phyloP scores from a whole-genome alignment of 2,888 invertebrate species.

The Lissocephala sabroskyi region DNA sequence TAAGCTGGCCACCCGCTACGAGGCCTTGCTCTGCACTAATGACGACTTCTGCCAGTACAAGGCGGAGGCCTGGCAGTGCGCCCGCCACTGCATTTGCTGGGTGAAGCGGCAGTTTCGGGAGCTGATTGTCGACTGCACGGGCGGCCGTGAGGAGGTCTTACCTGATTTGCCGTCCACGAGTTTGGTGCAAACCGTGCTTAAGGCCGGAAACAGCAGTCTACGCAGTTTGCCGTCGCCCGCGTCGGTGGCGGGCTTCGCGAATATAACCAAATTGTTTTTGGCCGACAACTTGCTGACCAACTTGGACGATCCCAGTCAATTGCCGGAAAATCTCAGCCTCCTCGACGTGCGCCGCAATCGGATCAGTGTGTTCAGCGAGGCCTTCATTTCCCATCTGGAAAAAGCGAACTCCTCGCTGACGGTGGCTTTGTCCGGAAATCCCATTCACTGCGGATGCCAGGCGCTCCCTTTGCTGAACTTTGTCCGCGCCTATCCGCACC shows the following conservation, averaged over 20 bases:
- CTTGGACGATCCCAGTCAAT: slow-evolving; percentile 56
- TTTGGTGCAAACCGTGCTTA: slow-evolving; percentile 65
- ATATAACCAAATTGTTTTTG: slow-evolving; percentile 73
- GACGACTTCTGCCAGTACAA: slow-evolving; percentile 74
- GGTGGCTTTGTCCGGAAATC: slow-evolving; percentile 77
- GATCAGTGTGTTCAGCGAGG: slow-evolving; percentile 72
- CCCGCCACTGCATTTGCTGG: slow-evolving; percentile 73
- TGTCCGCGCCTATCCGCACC: slow-evolving; percentile 70
- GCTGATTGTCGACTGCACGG: slow-evolving; percentile 74
- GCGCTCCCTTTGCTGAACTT: slow-evolving; percentile 76
- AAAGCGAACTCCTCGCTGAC: slow-evolving; percentile 72
- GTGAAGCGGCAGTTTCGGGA: slow-evolving; percentile 68
- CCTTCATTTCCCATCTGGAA: slow-evolving; percentile 69
- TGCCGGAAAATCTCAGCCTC: slow-evolving; percentile 72
- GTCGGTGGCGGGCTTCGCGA: slow-evolving; percentile 68
- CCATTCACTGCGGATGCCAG: slow-evolving; percentile 79
- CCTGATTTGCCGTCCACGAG: slow-evolving; percentile 67
- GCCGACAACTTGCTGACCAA: slow-evolving; percentile 72
- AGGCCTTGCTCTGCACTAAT: slow-evolving; percentile 32
- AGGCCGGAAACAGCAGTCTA: slow-evolving; percentile 70
- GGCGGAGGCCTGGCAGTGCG: slow-evolving; percentile 68
- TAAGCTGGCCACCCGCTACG: slow-evolving; percentile 31
- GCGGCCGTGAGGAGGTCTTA: slow-evolving; percentile 67
- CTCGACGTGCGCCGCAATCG: slow-evolving; percentile 76
- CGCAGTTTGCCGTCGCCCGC: slow-evolving; percentile 56